Evolutionary conservation across 1,140 invertebrate species (phyloP), one percentile per base, ranked within the genome.

Genomic region (Lutraria rhynchaena): DNA sequence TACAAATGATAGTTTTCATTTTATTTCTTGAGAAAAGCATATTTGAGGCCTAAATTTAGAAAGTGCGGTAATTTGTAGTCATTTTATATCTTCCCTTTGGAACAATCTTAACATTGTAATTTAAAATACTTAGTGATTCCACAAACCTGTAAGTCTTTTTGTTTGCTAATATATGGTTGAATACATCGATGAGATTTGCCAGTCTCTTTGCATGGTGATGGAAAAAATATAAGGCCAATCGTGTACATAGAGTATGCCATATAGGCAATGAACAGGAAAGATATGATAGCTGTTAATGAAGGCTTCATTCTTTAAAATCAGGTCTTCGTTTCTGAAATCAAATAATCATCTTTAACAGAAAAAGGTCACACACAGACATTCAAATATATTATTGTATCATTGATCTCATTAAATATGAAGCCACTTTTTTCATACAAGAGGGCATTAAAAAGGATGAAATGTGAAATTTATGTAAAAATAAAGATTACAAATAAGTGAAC

Each of bases 241-340:
- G 94, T 94, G 92, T 95, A 96, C 86, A 96, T 94, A 31, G 95
- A 95, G 90, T 96, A 94, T 31, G 93, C 85, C 75, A 96, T 94
- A 88, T 96, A 96, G 3, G 92, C 94, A 53, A 95, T 87, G 91
- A 96, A 95, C 83, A 95, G 88, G 83, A 94, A 93, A 70, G 93
- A 83, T 75, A 96, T 90, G 24, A 94, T 83, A 17, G 49, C n/a
- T 15, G 74, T 78, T 31, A 61, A 31, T 35, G 82, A 78, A 9
- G 74, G 73, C 63, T 71, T 71, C 74, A 78, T 77, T 3, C 4
- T 74, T n/a, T n/a, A n/a, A n/a, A n/a, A n/a, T n/a, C n/a, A n/a
- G n/a, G n/a, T n/a, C n/a, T n/a, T n/a, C n/a, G n/a, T n/a, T n/a
- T n/a, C n/a, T n/a, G n/a, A n/a, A n/a, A n/a, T n/a, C n/a, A n/a